Percentiles rank a stretch among this genome's conserved stretches.
phyloP scores from a whole-genome alignment of 2,888 invertebrate species.

The Leptinotarsa haldemani region DNA sequence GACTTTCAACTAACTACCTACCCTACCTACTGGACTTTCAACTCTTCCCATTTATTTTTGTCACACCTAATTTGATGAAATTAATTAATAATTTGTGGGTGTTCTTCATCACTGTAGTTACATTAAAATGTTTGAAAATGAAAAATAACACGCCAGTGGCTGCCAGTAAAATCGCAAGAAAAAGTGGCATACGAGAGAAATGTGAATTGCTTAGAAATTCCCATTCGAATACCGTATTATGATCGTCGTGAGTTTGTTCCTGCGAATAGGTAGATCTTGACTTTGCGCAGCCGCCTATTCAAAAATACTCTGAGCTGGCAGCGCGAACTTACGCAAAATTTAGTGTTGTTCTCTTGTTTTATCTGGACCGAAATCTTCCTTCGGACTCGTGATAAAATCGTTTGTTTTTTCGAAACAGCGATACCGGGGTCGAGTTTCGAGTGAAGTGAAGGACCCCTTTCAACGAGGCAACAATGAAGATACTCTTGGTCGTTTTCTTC shows the following conservation, averaged over 20 bases:
- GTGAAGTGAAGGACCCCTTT: conserved; percentile 10
- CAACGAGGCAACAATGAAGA: conserved; percentile 18
- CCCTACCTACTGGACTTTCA: too few species aligned
- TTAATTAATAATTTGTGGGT: too few species aligned
- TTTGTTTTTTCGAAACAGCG: neutral
- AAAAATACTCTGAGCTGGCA: conserved; percentile 35
- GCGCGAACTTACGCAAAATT: conserved; percentile 31
- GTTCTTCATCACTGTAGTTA: too few species aligned
- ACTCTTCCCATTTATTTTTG: too few species aligned
- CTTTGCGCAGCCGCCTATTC: conserved; percentile 36
- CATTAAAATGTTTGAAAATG: neutral
- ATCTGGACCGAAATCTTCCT: conserved; percentile 30
- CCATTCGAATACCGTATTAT: conserved; percentile 26
- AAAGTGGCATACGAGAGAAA: conserved; percentile 10
- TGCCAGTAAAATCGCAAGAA: neutral
- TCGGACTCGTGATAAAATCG: conserved; percentile 2
- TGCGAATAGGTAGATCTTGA: conserved; percentile 21
- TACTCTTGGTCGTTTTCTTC: conserved; percentile 16
- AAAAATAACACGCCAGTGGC: neutral
- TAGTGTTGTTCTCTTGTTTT: conserved; percentile 28
- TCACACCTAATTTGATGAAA: too few species aligned
- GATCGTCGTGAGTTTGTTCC: conserved; percentile 27
- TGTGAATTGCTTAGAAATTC: conserved; percentile 13
- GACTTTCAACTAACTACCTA: too few species aligned
- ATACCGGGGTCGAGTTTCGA: neutral